These are phyloP conservation scores for Drosophila tristis DNA, from an alignment of 1,140 invertebrate species.

Conservation along the genomic window DNA sequence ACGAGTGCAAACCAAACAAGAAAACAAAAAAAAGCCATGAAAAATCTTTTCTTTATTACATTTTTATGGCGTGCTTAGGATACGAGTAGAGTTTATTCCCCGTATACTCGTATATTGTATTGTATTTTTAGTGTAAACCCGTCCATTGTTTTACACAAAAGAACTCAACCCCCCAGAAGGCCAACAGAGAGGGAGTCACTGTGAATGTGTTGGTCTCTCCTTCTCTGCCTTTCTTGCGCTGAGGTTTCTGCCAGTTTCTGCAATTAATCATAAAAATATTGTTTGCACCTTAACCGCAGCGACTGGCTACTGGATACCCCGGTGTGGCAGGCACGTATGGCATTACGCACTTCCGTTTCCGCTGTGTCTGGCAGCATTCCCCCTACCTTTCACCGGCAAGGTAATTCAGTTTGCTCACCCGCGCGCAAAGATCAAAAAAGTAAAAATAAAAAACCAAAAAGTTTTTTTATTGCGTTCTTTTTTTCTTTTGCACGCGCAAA, in stretches of 20 bases:
- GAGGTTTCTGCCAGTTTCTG: slow-evolving; percentile 40
- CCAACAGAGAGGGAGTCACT: slow-evolving; percentile 5
- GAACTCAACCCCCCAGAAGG: slow-evolving; percentile 24
- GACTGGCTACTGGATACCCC: slow-evolving; percentile 12
- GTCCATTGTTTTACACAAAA: slow-evolving; percentile 74
- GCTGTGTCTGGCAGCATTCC: slow-evolving; percentile 13
- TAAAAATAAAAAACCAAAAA: slow-evolving; percentile 60
- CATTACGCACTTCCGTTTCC: slow-evolving; percentile 80
- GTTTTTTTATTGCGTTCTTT: slow-evolving; percentile 68
- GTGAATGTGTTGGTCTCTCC: slow-evolving; percentile 2
- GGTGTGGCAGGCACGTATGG: slow-evolving; percentile 63
- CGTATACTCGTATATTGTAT: neutral
- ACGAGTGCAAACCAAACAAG: neutral
- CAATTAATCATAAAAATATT: slow-evolving; percentile 76
- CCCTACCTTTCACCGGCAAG: slow-evolving; percentile 2
- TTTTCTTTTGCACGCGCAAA: slow-evolving; percentile 67
- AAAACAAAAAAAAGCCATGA: neutral
- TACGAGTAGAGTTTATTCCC: no score
- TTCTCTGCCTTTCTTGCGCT: slow-evolving; percentile 21
- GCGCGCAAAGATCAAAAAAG: slow-evolving; percentile 57
- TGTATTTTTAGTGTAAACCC: slow-evolving; percentile 61
- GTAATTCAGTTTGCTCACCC: slow-evolving; percentile 58
- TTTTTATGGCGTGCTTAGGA: slow-evolving; percentile 70
- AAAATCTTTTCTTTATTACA: slow-evolving; percentile 71
- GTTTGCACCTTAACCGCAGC: slow-evolving; percentile 63